A percentile compares a stretch with the other conserved stretches of the same genome.
phyloP scores from a whole-genome alignment of 2,888 invertebrate species.

The Sinohyriopsis cumingii region DNA sequence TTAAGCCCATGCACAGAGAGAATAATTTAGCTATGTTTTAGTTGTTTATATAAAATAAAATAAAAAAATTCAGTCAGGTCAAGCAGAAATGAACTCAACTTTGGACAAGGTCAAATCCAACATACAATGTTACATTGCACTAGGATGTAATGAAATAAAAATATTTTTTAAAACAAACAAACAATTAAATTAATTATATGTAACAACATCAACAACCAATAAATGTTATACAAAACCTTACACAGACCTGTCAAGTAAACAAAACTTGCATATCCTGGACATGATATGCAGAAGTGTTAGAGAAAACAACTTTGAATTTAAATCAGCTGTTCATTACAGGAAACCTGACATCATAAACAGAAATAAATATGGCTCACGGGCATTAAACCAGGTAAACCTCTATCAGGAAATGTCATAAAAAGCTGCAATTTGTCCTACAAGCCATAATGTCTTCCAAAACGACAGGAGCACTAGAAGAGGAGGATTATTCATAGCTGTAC shows the following conservation, averaged over 20 bases:
- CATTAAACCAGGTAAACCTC: constrained; percentile 11
- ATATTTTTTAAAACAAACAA: too few species aligned
- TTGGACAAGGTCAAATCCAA: too few species aligned
- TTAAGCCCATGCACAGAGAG: too few species aligned
- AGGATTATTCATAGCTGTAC: constrained; percentile 10
- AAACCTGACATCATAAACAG: constrained; percentile 14
- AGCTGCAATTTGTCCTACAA: constrained; percentile 16
- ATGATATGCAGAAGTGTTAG: constrained; percentile 4
- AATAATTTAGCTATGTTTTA: too few species aligned
- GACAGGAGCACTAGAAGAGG: constrained; percentile 12
- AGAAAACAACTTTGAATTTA: constrained; percentile 8
- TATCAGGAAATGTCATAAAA: constrained; percentile 5
- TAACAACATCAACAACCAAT: too few species aligned
- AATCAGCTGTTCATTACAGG: constrained; percentile 9
- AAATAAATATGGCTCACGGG: constrained; percentile 10
- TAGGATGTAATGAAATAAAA: too few species aligned
- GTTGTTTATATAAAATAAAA: too few species aligned
- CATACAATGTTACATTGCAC: too few species aligned
- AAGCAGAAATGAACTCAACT: too few species aligned
- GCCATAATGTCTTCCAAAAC: constrained; percentile 10
- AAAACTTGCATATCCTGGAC: constrained; percentile 5
- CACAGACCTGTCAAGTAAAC: background rate
- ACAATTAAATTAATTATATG: too few species aligned
- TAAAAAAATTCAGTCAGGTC: too few species aligned
- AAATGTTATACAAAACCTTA: too few species aligned